Conservation (phyloP, 2,113 vertebrate species). For the Illadopsis cleaveri region DNA sequence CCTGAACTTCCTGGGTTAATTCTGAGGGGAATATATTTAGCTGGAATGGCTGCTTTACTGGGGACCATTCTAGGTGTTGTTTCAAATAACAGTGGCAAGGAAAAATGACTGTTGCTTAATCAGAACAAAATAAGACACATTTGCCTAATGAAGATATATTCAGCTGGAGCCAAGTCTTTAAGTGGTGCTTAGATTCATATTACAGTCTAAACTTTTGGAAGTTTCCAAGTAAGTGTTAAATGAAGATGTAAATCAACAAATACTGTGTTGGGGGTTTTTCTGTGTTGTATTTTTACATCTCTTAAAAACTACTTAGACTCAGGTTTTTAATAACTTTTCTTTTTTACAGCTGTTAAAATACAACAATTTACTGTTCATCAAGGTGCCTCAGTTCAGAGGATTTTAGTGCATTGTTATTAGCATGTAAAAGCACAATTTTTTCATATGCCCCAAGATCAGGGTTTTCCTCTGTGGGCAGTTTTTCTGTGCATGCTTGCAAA, state of each 20-base stretch:
- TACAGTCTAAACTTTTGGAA: not conserved
- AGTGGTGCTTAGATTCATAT: constrained; percentile 21
- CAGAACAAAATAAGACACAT: not conserved
- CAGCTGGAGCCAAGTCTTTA: not conserved
- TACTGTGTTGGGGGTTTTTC: not conserved
- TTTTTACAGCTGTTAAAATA: not conserved
- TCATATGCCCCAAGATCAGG: not conserved
- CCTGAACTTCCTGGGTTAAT: not conserved
- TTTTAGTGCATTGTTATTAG: not conserved
- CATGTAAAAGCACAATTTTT: not conserved
- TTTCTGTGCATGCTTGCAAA: not conserved
- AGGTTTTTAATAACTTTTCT: not conserved
- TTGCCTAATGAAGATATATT: constrained; percentile 14
- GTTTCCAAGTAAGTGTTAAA: not conserved
- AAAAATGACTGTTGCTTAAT: not conserved
- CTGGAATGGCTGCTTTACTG: not conserved
- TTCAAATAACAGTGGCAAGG: not conserved
- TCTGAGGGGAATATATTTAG: not conserved
- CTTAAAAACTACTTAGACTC: not conserved
- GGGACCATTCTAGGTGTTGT: not conserved
- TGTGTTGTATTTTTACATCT: not conserved
- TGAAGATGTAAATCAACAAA: not conserved
- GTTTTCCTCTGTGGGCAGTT: not conserved
- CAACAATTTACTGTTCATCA: not conserved
- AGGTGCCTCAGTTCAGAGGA: not conserved